Conservation (phyloP, 2,797 vertebrate genomes). For the Melanotaenia nigrans region DNA sequence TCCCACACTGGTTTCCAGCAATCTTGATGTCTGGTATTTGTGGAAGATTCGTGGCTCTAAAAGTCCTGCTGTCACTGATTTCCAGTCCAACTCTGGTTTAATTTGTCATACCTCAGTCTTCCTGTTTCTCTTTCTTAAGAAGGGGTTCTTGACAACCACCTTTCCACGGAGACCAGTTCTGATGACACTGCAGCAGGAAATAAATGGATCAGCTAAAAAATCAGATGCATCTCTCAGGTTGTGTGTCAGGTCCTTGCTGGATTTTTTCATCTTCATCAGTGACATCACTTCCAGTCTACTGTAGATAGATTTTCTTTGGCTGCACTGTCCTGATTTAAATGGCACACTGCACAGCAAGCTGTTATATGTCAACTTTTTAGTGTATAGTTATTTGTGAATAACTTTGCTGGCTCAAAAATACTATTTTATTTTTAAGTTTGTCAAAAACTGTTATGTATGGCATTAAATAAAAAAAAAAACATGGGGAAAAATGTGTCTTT, state of each 20-base stretch:
- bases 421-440: not conserved
- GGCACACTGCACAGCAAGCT: not conserved
- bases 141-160: not conserved
- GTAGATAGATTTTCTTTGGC: not conserved
- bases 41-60: not conserved
- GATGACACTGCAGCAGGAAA: not conserved
- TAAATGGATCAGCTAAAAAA: not conserved
- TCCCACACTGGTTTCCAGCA: not conserved
- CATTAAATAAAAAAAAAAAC: not conserved
- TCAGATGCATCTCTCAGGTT: not conserved
- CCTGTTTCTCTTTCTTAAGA: not conserved
- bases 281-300: not conserved
- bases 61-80: not conserved
- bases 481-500: not conserved
- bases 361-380: not conserved
- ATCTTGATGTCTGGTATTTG: not conserved
- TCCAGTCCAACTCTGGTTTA: not conserved
- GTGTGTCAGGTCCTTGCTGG: not conserved
- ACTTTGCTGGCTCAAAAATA: not conserved
- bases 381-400: not conserved
- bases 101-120: not conserved
- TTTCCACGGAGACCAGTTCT: not conserved
- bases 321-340: not conserved
- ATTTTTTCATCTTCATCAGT: not conserved
- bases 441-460: not conserved